Evolutionary conservation across 2,113 vertebrate species (phyloP), one percentile per base, ranked within the genome.

Genomic region (Anarrhichthys ocellatus): DNA sequence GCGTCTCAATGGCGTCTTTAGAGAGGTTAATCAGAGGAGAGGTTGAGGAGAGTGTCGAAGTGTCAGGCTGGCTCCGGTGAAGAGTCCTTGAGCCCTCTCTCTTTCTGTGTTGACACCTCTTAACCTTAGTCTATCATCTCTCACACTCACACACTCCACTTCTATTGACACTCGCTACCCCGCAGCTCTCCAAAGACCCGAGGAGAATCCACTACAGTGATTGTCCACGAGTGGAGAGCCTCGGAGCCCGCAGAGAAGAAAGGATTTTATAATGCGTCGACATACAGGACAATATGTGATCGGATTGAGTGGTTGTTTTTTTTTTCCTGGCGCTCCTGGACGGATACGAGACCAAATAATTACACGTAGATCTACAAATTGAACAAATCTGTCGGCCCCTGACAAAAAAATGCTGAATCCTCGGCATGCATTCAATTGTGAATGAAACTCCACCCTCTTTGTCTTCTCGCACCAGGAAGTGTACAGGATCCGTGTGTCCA

Each of bases 61-160:
- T 85, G 90, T 91, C 90, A 86, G 90, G 83, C 70, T 3, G 85
- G 78, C 90, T 90, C 80, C 9, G 73, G 71, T 93, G 90, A 91
- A 95, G 93, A 92, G 94, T 93, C 92, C 94, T 95, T 81, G 9
- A 93, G 91, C 89, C 83, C 85, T 91, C 89, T 91, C 84, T 81
- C 83, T 85, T 89, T 89, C 85, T 85, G 82, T 91, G 93, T 94
- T 94, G 94, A 95, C 93, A 94, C 94, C 94, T 94, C 93, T 95
- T 95, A 94, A 94, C 93, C 94, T 93, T 87, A 88, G 92, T 94
- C 94, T 92, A 89, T 93, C 93, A 92, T 94, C 90, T 91, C 87
- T 91, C 90, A 78, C 92, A 83, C 93, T 90, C 91, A 85, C 88
- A 90, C 85, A 89, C 91, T 90, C 84, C 89, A 88, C 89, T 91